Evolutionary conservation across 2,888 invertebrate genomes (phyloP).

Genomic region (Aphodius sticticus): DNA sequence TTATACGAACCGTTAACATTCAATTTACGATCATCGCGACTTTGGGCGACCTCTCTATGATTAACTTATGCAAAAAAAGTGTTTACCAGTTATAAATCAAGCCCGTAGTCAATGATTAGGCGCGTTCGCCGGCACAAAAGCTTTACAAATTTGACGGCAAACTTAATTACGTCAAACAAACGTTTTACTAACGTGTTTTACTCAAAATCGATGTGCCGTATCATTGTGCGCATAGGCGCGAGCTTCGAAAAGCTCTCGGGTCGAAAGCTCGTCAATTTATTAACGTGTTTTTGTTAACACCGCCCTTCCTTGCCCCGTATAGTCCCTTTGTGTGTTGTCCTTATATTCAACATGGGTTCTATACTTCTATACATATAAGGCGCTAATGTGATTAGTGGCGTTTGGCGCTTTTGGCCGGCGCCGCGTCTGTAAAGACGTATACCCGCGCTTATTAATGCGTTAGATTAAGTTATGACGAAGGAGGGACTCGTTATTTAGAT

Average conservation of each 20-base stretch:
- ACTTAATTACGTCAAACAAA: background rate
- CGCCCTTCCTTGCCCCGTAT: background rate
- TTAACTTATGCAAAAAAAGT: background rate
- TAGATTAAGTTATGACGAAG: conserved; percentile 54
- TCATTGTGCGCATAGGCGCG: conserved; percentile 5
- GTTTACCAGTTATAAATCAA: background rate
- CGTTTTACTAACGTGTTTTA: conserved; percentile 4
- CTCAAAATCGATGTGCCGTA: conserved; percentile 8
- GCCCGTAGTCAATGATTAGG: background rate
- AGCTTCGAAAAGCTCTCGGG: conserved; percentile 15
- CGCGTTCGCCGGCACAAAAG: background rate
- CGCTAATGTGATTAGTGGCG: conserved; percentile 11
- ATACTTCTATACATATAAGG: conserved; percentile 9
- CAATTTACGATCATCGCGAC: too few species aligned
- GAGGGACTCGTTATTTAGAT: conserved; percentile 54
- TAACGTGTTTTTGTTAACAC: conserved; percentile 21
- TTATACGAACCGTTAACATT: too few species aligned
- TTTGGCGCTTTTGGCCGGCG: background rate
- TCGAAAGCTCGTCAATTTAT: conserved; percentile 23
- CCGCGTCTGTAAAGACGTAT: conserved; percentile 28
- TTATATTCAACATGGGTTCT: background rate
- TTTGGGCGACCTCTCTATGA: too few species aligned
- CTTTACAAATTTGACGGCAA: background rate
- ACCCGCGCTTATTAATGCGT: conserved; percentile 46
- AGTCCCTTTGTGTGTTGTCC: background rate